These are phyloP conservation scores for Papilio elwesi DNA, from an alignment of 2,888 invertebrate species.

Conservation along the genomic window DNA sequence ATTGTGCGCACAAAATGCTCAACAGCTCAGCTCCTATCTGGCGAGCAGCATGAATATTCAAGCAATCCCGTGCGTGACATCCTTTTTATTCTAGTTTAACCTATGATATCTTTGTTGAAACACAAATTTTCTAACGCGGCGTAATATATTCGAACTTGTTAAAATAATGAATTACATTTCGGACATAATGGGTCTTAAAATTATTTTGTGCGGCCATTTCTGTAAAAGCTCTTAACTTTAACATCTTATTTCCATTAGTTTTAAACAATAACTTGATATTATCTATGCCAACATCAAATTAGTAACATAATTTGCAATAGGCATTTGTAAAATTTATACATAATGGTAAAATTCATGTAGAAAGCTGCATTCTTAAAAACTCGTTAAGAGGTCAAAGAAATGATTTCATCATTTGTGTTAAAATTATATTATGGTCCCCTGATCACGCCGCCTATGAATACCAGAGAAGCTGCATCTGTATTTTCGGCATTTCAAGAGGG, in stretches of 20 bases:
- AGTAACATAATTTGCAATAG: not conserved
- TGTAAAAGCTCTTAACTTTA: slow-evolving; percentile 4
- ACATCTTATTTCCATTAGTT: slow-evolving; percentile 4
- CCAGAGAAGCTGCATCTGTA: too few relatives aligned
- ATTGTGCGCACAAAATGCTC: slow-evolving; percentile 4
- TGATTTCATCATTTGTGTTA: not conserved
- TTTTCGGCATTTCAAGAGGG: too few relatives aligned
- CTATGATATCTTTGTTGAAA: slow-evolving; percentile 16
- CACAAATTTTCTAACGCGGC: slow-evolving; percentile 32
- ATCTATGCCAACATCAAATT: slow-evolving; percentile 3
- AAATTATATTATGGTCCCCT: not conserved
- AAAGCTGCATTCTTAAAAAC: not conserved
- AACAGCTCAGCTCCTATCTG: slow-evolving; percentile 67
- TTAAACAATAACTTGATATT: not conserved
- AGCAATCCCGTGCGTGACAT: slow-evolving; percentile 53
- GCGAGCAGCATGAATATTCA: slow-evolving; percentile 68
- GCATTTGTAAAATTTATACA: not conserved
- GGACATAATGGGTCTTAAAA: slow-evolving; percentile 1
- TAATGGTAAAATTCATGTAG: not conserved
- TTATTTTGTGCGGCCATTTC: slow-evolving; percentile 7
- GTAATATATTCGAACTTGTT: slow-evolving; percentile 7
- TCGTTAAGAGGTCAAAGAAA: not conserved
- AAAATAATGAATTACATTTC: slow-evolving; percentile 3
- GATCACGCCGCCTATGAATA: too few relatives aligned
- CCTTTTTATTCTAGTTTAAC: slow-evolving; percentile 46